Base-by-base conservation (phyloP, 2,113 vertebrate species). In the Callaeas wilsoni region DNA sequence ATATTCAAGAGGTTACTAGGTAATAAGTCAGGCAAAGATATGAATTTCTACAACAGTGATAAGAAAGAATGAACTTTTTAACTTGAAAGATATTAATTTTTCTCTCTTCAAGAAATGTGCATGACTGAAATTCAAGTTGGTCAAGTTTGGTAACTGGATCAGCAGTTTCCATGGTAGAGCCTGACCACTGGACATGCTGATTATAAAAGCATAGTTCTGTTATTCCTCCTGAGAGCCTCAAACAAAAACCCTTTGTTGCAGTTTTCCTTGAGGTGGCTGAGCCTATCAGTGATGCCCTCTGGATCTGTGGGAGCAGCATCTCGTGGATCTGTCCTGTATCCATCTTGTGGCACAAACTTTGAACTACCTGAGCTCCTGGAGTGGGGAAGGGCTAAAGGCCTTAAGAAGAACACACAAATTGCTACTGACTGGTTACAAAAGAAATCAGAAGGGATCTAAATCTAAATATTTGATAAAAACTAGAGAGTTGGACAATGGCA, bases 271-370 rank as follows among this genome's bases (percentile, higher is more conserved):
- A n/a, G 26, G 47, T 37, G 33, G 6, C 32, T 1, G 21, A 92
- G 25, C 26, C 47, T 5, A 1, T 65, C 1, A 1, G 30, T 2
- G 2, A 7, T 62, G 30, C 10, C 19, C 3, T 71, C n/a, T 78
- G 56, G 16, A 42, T 50, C 52, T 63, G 25, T 71, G 39, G 73
- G 39, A 89, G 57, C 67, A 64, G n/a, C 15, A 13, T 21, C 33
- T 27, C 8, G 7, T 17, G n/a, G 56, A 73, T 77, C 55, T 78
- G 42, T 29, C 8, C 4, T 0, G 0, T 53, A n/a, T 57, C 56
- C 4, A 2, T 23, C 25, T 9, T 4, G 1, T 42, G 50, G 12
- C 1, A 3, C 8, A 3, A 2, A 1, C 41, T 23, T 71, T 81
- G 35, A 74, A 47, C n/a, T 37, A 59, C 4, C 3, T 22, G 19